These are phyloP conservation scores for Cancer borealis DNA, from an alignment of 2,888 invertebrate species.

Conservation along the genomic window DNA sequence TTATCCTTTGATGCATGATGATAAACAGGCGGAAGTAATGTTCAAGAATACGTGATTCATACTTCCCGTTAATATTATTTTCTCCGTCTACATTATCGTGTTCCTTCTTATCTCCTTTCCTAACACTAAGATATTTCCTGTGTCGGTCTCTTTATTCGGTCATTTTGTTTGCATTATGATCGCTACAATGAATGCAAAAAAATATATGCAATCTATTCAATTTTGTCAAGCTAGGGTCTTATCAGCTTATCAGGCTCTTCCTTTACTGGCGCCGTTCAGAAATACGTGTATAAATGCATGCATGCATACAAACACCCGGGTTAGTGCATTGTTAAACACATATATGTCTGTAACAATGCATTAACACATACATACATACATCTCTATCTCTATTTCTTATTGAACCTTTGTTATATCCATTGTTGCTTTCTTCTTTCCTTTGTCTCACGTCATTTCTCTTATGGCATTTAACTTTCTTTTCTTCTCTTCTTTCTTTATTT, in stretches of 20 bases:
- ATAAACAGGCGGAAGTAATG: too few species aligned
- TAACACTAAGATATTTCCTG: too few species aligned
- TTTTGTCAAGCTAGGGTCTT: background rate
- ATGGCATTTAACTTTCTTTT: too few species aligned
- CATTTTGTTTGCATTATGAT: too few species aligned
- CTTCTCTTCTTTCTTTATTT: background rate
- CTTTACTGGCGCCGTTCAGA: too few species aligned
- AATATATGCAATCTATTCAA: too few species aligned
- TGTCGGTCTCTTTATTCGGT: too few species aligned
- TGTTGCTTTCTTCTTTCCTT: background rate
- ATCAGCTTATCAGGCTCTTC: background rate
- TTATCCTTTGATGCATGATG: background rate
- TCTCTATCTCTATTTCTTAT: background rate
- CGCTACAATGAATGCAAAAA: too few species aligned
- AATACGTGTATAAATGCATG: background rate
- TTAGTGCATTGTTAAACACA: background rate
- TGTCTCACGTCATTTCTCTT: too few species aligned
- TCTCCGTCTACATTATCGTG: background rate
- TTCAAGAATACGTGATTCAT: background rate
- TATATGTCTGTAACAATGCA: background rate
- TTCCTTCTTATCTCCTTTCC: background rate
- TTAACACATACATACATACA: background rate
- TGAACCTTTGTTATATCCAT: background rate
- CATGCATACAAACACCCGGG: background rate
- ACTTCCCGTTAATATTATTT: background rate